Conservation (phyloP, 37 sponge, comb jelly and placozoan genomes). For the Tethya wilhelma region DNA sequence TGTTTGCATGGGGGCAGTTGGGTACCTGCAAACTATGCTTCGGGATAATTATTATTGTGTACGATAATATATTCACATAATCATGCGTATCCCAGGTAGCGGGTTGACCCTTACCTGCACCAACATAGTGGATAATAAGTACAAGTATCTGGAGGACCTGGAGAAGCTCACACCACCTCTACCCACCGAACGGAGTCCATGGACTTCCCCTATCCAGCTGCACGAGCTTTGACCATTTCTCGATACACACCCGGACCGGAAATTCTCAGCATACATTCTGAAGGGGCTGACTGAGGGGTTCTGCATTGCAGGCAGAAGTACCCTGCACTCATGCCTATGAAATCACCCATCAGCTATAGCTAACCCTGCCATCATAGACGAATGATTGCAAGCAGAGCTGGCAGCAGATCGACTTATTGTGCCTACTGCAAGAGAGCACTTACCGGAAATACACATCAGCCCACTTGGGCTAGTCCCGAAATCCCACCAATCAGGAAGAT, state of each 20-base stretch:
- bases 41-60: no score
- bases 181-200: no score
- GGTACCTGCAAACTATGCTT: no score
- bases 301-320: background rate
- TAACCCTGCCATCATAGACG: background rate
- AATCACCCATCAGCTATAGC: constrained; percentile 13
- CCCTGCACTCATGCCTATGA: background rate
- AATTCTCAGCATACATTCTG: background rate
- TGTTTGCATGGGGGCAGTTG: no score
- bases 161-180: no score
- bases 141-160: background rate
- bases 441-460: background rate
- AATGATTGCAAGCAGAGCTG: background rate
- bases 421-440: background rate
- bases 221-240: no score
- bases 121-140: no score
- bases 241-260: background rate
- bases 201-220: no score
- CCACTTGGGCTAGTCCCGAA: constrained; percentile 9
- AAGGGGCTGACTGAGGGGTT: background rate
- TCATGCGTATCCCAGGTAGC: no score
- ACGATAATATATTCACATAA: no score
- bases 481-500: constrained; percentile 1
- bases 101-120: no score
- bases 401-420: background rate